Base-by-base conservation (phyloP, 2,797 vertebrate species). In the Botia kubotai region DNA sequence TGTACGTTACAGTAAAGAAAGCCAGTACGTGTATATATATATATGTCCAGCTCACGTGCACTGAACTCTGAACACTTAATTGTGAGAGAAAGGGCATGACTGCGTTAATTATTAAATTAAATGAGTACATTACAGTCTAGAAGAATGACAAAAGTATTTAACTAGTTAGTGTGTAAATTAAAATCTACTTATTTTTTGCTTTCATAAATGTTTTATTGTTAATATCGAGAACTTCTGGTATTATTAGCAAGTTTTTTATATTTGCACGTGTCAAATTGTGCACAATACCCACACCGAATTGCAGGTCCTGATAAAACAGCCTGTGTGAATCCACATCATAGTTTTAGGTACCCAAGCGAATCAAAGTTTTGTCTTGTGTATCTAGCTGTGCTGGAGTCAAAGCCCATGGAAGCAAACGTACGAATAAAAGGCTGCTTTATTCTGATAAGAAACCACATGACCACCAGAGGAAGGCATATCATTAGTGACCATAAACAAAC, bases 401-500 rank as follows among this genome's bases (percentile, higher is more conserved):
- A 81, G 46, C 19, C 43, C 57, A 76, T 55, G 21, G 67, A 82
- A 48, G 63, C 67, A 65, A 77, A 63, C 46, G 16, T 29, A 66
- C 67, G 12, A 75, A 82, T 72, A 71, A 71, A 76, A 73, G 68
- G 29, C 81, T 85, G 81, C 68, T 77, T 68, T 70, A 77, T 50
- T 10, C 60, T 72, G 77, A 85, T 85, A 85, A 82, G 66, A 76
- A 67, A 52, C 33, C 23, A 69, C 55, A 72, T 48, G 67, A 58
- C 67, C 55, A 46, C 72, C 63, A 50, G 43, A 75, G 77, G 23
- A 63, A 52, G 53, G 52, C 63, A 52, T 83, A 69, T 82, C 63
- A 80, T 82, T 85, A 80, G 63, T 71, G 73, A 69, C 43, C 77
- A 72, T 23, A 73, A 80, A 80, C 68, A 68, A 72, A 50, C 58